Conservation (phyloP, 2,888 invertebrate genomes). For the Epirrita christyi region DNA sequence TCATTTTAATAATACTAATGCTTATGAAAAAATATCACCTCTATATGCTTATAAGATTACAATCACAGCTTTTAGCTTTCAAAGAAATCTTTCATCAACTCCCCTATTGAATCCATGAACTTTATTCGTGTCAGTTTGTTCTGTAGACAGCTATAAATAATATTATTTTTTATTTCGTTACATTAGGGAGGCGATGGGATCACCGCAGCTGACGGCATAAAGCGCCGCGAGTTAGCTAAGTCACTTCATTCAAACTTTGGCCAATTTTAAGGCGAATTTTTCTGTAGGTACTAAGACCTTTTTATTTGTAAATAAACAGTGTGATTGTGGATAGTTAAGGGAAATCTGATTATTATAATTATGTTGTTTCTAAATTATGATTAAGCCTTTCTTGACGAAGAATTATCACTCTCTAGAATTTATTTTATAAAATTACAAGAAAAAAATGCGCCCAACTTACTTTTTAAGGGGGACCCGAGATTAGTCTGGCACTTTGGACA, state of each 20-base stretch:
- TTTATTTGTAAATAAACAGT: conserved; percentile 60
- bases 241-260: conserved; percentile 81
- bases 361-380: conserved; percentile 19
- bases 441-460: conserved; percentile 49
- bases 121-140: conserved; percentile 46
- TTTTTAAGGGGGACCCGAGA: conserved; percentile 60
- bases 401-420: conserved; percentile 34
- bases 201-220: conserved; percentile 76
- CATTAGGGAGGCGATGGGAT: conserved; percentile 76
- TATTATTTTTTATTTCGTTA: conserved; percentile 73
- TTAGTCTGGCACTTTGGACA: conserved; percentile 70
- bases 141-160: conserved; percentile 60
- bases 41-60: not conserved
- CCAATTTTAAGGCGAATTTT: conserved; percentile 73
- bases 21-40: not conserved
- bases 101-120: conserved; percentile 28
- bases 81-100: conserved; percentile 4
- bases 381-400: conserved; percentile 17
- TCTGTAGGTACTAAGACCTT: conserved; percentile 69
- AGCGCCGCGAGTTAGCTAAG: conserved; percentile 72
- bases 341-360: conserved; percentile 47
- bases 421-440: conserved; percentile 47
- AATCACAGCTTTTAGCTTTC: conserved; percentile 1
- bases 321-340: conserved; percentile 63
- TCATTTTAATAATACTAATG: not conserved